Conservation (phyloP, 2,888 invertebrate genomes). For the Pedicia rivosa region DNA sequence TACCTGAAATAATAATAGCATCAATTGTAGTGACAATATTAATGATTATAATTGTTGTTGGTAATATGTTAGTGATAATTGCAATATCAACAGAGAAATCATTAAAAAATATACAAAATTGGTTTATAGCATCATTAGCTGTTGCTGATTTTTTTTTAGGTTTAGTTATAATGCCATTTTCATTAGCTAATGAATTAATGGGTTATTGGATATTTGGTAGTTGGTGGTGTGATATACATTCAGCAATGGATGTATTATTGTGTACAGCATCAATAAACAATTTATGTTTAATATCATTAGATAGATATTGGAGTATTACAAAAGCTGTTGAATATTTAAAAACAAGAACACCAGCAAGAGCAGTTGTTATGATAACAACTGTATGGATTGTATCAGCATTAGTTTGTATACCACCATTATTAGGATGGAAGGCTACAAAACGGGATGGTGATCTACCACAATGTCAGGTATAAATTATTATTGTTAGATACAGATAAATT, state of each 20-base stretch:
- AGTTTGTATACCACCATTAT: conserved; percentile 86
- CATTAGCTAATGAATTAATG: conserved; percentile 91
- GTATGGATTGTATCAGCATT: conserved; percentile 91
- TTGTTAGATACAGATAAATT: background rate
- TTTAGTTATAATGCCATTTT: conserved; percentile 92
- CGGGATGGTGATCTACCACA: conserved; percentile 29
- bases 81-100: conserved; percentile 93
- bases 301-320: conserved; percentile 94
- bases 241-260: conserved; percentile 88
- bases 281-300: conserved; percentile 87
- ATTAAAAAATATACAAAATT: conserved; percentile 90
- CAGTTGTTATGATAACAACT: conserved; percentile 82
- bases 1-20: conserved; percentile 77
- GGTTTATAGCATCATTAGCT: conserved; percentile 93
- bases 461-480: conserved; percentile 25
- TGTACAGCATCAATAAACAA: conserved; percentile 96
- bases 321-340: conserved; percentile 84
- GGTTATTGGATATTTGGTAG: conserved; percentile 96
- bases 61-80: conserved; percentile 92
- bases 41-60: conserved; percentile 91
- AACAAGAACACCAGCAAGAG: conserved; percentile 80
- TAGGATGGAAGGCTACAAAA: conserved; percentile 82
- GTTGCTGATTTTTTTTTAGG: conserved; percentile 93
- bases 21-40: conserved; percentile 81
- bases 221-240: conserved; percentile 93